These are phyloP conservation scores for Sapayoa aenigma DNA, from an alignment of 2,113 vertebrate genomes.

Conservation along the genomic window DNA sequence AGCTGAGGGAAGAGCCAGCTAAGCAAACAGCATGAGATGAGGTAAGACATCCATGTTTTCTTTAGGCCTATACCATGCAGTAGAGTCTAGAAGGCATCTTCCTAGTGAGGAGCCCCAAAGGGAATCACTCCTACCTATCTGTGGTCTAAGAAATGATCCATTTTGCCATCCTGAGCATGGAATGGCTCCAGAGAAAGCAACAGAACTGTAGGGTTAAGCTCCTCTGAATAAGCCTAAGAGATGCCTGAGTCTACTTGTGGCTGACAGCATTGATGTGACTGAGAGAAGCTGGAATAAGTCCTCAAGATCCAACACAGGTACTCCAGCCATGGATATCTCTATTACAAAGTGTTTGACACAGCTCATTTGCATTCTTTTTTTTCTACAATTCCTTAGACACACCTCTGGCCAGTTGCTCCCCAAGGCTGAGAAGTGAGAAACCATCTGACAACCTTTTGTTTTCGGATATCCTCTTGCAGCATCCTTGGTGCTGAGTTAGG, in stretches of 20 bases:
- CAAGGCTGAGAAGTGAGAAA: neutral
- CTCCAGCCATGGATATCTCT: neutral
- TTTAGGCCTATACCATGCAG: neutral
- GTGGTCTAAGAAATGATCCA: neutral
- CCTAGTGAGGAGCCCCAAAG: neutral
- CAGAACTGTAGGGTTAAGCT: neutral
- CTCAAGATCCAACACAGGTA: neutral
- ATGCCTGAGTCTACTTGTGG: neutral
- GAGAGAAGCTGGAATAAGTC: neutral
- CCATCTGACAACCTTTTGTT: neutral
- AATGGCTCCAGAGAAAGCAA: neutral
- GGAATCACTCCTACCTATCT: neutral
- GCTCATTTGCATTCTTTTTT: neutral
- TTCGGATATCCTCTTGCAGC: neutral
- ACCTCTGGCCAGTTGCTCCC: neutral
- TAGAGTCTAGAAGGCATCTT: neutral
- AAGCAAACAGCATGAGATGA: neutral
- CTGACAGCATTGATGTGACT: neutral
- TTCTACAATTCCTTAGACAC: neutral
- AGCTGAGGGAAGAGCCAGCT: conserved; percentile 4
- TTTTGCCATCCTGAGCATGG: neutral
- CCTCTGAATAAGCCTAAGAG: neutral
- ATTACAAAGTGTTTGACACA: neutral
- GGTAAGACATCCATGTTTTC: neutral
- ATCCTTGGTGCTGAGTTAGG: neutral